Evolutionary conservation across 2,888 invertebrate genomes (phyloP).

Genomic region (Flabesymbios commensalis): DNA sequence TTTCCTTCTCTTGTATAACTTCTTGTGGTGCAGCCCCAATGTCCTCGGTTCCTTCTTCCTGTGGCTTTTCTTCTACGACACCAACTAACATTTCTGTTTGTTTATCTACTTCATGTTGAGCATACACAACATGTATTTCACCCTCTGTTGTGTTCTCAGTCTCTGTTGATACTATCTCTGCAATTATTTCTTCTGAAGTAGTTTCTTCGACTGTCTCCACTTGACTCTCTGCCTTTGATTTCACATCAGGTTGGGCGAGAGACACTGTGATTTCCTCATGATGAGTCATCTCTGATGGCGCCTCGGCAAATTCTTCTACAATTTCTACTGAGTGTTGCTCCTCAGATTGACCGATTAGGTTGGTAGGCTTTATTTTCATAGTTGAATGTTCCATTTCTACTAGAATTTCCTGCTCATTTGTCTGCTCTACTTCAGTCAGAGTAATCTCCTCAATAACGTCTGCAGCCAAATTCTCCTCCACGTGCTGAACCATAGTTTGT

Average conservation of each 20-base stretch:
- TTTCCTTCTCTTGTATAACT: background rate
- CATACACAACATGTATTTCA: too few species aligned
- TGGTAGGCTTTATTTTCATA: too few species aligned
- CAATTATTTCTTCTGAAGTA: too few species aligned
- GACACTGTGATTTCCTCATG: conserved; percentile 19
- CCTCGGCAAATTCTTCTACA: background rate
- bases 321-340: background rate
- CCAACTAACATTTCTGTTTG: too few species aligned
- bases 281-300: background rate
- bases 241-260: conserved; percentile 5
- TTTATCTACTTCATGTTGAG: too few species aligned
- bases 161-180: too few species aligned
- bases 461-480: conserved; percentile 14
- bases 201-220: too few species aligned
- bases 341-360: too few species aligned
- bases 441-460: background rate
- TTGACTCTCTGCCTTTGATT: background rate
- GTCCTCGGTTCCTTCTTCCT: background rate
- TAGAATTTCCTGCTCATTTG: too few species aligned
- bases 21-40: background rate
- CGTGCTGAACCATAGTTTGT: conserved; percentile 2
- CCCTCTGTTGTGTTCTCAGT: too few species aligned
- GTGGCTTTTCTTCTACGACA: conserved; percentile 4
- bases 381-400: too few species aligned
- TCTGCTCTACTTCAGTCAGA: too few species aligned